Evolutionary conservation across 1,140 invertebrate species (phyloP).

Genomic region (Platorchestia sp.): DNA sequence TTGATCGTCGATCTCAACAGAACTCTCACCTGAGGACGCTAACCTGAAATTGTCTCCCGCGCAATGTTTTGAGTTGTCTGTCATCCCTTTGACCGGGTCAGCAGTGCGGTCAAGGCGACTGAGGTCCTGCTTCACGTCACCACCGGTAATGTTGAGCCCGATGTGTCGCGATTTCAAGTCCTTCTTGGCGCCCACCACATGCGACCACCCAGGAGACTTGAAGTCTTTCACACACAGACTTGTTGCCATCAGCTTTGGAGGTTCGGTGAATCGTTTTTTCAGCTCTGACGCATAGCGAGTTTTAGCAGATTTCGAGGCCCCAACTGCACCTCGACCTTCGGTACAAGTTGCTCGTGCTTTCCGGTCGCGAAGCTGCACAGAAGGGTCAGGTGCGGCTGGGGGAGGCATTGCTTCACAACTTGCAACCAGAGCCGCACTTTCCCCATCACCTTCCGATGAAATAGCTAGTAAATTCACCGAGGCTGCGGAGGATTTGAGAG

Average conservation of each 20-base stretch:
- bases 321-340: background rate
- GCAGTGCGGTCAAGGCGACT: background rate
- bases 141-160: conserved; percentile 56
- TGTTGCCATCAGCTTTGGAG: background rate
- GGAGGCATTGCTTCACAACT: conserved; percentile 48
- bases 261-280: background rate
- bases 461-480: background rate
- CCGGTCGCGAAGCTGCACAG: background rate
- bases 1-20: conserved; percentile 47
- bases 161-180: conserved; percentile 43
- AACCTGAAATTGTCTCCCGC: background rate
- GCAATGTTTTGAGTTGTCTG: background rate
- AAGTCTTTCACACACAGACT: background rate
- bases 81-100: background rate
- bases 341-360: background rate
- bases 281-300: conserved; percentile 52
- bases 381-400: background rate
- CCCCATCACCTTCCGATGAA: background rate
- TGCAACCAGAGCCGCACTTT: background rate
- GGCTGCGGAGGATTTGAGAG: background rate
- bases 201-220: conserved; percentile 59
- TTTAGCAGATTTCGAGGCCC: background rate
- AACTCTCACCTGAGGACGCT: conserved; percentile 33
- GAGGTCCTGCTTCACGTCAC: conserved; percentile 17
- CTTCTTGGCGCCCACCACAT: conserved; percentile 45